phyloP scores from a whole-genome alignment of 1,140 invertebrate genomes.

The Lucilia sericata region DNA sequence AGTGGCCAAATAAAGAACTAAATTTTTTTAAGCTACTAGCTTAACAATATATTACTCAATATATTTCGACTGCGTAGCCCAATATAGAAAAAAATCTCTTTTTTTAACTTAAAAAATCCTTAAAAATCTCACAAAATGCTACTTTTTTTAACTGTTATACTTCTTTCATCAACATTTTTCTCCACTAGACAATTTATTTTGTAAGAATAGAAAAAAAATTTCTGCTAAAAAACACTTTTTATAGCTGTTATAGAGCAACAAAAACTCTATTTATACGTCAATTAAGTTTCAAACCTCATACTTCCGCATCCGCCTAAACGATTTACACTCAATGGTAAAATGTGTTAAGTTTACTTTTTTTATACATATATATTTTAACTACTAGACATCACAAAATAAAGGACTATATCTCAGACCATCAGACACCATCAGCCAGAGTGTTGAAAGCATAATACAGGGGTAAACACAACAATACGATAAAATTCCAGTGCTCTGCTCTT shows the following conservation, averaged over 20 bases:
- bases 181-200: not conserved
- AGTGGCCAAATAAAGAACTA: too few relatives aligned
- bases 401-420: conserved; percentile 27
- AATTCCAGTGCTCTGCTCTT: not conserved
- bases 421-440: not conserved
- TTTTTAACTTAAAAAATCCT: not conserved
- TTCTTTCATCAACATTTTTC: conserved; percentile 11
- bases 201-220: not conserved
- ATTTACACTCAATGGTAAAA: conserved; percentile 17
- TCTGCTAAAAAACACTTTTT: not conserved
- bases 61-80: not conserved
- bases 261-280: conserved; percentile 33
- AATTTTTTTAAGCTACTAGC: too few relatives aligned
- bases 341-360: not conserved
- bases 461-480: conserved; percentile 31
- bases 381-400: not conserved
- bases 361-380: not conserved
- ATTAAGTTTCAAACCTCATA: conserved; percentile 33
- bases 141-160: not conserved
- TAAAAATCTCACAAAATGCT: not conserved
- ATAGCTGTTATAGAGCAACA: not conserved
- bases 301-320: conserved; percentile 35
- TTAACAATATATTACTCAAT: too few relatives aligned
- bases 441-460: conserved; percentile 37
- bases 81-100: not conserved